Percentiles rank a stretch among this genome's conserved stretches.
Conservation (phyloP, 2,797 vertebrate species). For the Lophotriccus pileatus region DNA sequence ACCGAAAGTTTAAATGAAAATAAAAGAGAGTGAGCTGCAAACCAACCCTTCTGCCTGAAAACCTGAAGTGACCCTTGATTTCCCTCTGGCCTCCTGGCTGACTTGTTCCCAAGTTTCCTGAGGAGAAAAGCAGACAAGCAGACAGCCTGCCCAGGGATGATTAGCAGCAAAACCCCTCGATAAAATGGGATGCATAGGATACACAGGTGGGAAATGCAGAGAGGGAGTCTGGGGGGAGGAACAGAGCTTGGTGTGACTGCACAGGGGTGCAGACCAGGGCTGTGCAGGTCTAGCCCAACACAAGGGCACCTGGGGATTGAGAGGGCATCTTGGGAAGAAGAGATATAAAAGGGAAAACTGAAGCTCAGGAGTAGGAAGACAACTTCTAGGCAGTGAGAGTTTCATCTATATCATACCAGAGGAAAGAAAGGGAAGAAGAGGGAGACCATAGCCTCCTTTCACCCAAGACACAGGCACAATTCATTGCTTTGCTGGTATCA, state of each 20-base stretch:
- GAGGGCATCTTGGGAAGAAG: neutral
- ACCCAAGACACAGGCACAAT: neutral
- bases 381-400: neutral
- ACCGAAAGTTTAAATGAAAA: neutral
- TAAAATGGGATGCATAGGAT: neutral
- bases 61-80: neutral
- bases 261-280: neutral
- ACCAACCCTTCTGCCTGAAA: neutral
- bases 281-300: neutral
- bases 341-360: neutral
- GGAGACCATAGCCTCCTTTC: neutral
- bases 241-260: neutral
- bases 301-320: neutral
- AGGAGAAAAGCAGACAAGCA: conserved; percentile 7
- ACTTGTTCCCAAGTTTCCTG: neutral
- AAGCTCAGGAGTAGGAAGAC: neutral
- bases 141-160: neutral
- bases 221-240: neutral
- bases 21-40: rapidly evolving
- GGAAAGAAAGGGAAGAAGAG: neutral
- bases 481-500: neutral
- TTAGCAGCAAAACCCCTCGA: neutral
- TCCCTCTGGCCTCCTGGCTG: neutral
- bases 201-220: neutral
- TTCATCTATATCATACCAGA: neutral